Evolutionary conservation across 2,113 vertebrate genomes (phyloP).

Genomic region (Brienomyrus brachyistius): DNA sequence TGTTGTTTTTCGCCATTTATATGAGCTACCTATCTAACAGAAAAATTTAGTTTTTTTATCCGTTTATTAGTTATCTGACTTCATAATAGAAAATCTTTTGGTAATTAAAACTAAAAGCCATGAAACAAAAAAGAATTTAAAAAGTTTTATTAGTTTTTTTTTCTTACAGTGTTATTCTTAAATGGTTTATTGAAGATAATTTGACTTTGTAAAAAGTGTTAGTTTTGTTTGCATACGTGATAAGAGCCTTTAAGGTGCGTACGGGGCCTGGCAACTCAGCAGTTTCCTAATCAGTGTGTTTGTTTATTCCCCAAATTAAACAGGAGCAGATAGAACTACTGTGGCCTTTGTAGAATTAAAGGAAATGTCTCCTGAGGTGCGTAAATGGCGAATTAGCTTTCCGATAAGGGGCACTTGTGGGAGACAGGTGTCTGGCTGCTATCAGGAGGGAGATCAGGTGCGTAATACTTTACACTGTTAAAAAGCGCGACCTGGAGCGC

Average conservation of each 20-base stretch:
- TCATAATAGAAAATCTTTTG: slow-evolving; percentile 45
- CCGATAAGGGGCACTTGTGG: slow-evolving; percentile 46
- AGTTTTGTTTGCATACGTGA: slow-evolving; percentile 54
- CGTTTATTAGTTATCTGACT: background rate
- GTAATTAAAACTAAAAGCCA: slow-evolving; percentile 48
- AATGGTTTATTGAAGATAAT: slow-evolving; percentile 64
- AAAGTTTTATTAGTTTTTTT: slow-evolving; percentile 53
- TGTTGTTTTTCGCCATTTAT: background rate
- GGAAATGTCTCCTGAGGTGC: slow-evolving; percentile 7
- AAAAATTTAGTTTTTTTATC: slow-evolving; percentile 14
- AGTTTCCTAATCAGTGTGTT: slow-evolving; percentile 7
- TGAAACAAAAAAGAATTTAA: slow-evolving; percentile 24
- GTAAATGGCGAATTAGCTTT: background rate
- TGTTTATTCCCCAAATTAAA: slow-evolving; percentile 18
- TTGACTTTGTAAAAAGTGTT: slow-evolving; percentile 48
- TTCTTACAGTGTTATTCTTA: slow-evolving; percentile 35
- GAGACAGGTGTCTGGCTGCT: slow-evolving; percentile 74
- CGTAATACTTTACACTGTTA: background rate
- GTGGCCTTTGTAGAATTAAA: background rate
- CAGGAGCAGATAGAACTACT: slow-evolving; percentile 10
- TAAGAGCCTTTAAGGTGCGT: slow-evolving; percentile 50
- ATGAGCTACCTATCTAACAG: slow-evolving; percentile 7
- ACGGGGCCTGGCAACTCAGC: background rate
- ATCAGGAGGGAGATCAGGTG: slow-evolving; percentile 49
- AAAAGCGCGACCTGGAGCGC: background rate